These are phyloP conservation scores for Drosophila watanabei DNA, from an alignment of 1,140 invertebrate genomes.

Conservation along the genomic window DNA sequence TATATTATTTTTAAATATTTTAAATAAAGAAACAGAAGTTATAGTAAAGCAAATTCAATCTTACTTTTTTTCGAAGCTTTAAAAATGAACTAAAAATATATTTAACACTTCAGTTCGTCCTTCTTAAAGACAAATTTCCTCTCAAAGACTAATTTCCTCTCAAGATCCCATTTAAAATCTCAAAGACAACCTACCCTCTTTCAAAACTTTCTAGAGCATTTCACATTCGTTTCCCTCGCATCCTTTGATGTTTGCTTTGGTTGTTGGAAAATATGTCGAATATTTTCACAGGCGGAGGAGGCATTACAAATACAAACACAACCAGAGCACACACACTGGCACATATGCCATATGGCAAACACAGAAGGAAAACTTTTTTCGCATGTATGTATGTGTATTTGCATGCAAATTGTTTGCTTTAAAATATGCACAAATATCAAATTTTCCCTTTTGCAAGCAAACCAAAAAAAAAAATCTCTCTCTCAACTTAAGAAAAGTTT, in stretches of 20 bases:
- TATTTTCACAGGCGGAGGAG: conserved; percentile 74
- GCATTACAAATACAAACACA: conserved; percentile 64
- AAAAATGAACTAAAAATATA: not conserved
- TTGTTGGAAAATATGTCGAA: conserved; percentile 80
- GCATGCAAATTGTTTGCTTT: conserved; percentile 81
- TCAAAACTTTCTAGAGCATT: conserved; percentile 33
- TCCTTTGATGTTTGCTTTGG: conserved; percentile 59
- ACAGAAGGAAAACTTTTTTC: conserved; percentile 51
- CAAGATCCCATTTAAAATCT: not conserved
- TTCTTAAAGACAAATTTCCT: too few relatives aligned
- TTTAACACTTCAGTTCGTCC: not conserved
- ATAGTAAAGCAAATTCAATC: too few relatives aligned
- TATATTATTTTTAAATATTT: too few relatives aligned
- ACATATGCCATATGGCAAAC: conserved; percentile 60
- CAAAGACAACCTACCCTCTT: not conserved
- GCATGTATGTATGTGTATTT: conserved; percentile 55
- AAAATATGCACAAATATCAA: conserved; percentile 77
- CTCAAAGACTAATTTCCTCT: not conserved
- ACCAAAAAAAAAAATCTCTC: not conserved
- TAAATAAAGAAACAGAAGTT: too few relatives aligned
- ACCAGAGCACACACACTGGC: conserved; percentile 24
- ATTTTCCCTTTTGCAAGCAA: conserved; percentile 27
- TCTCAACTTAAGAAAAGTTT: conserved; percentile 42
- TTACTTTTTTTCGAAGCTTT: not conserved
- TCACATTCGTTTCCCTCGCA: conserved; percentile 38